A percentile compares a stretch with the other conserved stretches of the same genome.
phyloP scores from a whole-genome alignment of 2,888 invertebrate genomes.

The Panorpa germanica region DNA sequence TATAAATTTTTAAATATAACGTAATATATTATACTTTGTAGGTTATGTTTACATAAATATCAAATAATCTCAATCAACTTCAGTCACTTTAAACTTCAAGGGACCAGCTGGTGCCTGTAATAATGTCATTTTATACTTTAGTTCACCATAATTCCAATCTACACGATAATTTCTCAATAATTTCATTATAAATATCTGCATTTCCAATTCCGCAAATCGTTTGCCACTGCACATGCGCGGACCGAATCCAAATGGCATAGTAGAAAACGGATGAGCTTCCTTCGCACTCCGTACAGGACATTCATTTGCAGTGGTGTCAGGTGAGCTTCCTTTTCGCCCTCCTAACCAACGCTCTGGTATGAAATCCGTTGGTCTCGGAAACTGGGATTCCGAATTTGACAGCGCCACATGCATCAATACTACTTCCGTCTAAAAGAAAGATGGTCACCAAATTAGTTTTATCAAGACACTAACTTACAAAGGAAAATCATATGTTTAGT shows the following conservation, averaged over 20 bases:
- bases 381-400: conserved; percentile 37
- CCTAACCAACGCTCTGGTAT: conserved; percentile 50
- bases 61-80: no score
- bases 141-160: conserved; percentile 24
- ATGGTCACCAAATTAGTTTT: conserved; percentile 21
- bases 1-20: no score
- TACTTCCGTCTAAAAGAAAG: conserved; percentile 39
- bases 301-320: no score
- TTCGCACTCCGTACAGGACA: no score
- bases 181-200: conserved; percentile 30
- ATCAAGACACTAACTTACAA: conserved; percentile 5
- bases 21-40: no score
- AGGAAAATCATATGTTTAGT: no score
- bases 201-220: conserved; percentile 51
- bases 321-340: no score
- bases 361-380: conserved; percentile 32
- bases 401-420: conserved; percentile 50
- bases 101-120: not conserved
- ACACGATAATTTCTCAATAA: conserved; percentile 21
- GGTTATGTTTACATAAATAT: no score
- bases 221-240: conserved; percentile 48
- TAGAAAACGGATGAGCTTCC: conserved; percentile 37
- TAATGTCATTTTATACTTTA: conserved; percentile 1
- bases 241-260: conserved; percentile 49
- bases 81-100: conserved; percentile 1